Base-by-base conservation (phyloP, 2,888 invertebrate species). In the Pammene fasciana region DNA sequence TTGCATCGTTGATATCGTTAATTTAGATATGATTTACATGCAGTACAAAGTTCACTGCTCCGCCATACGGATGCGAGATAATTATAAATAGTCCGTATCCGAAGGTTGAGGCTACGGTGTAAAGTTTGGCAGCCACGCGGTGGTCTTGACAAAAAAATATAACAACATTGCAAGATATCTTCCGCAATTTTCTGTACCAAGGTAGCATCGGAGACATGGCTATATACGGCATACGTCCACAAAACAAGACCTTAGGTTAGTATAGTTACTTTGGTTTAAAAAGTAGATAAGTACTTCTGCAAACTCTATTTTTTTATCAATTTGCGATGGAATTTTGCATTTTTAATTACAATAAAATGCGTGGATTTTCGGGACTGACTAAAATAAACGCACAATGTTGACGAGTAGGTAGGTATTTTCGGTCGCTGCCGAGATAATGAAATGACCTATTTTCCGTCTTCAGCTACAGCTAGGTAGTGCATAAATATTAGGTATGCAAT, bases 41-140 rank as follows among this genome's bases (percentile, higher is more conserved):
- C 76, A 78, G 90, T 87, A 84, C 90, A 88, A 90, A 89, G 90
- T 88, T 85, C 88, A 76, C 70, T 76, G 76, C 78, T 82, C 76
- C 76, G 75, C 76, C 45, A 79, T 82, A 79, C 83, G 81, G 80
- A 81, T 79, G 77, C 78, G 75, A 76, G 78, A 79, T 75, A 75
- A 75, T 79, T 87, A 89, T 88, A 85, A 88, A 88, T 90, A 89
- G 88, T 84, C 72, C 74, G 73, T 75, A 79, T 79, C 75, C 77
- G 89, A 89, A 90, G 89, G 89, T 88, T 87, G 82, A 85, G 89
- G 87, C 79, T 84, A 76, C 71, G 71, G 71, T 70, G 68, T 60
- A 71, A 70, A 72, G 68, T 64, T 79, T 81, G 81, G 78, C 81
- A 75, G 65, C 46, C 26, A 43, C 41, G 48, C 61, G 36, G 16